Evolutionary conservation across 2,113 vertebrate genomes (phyloP).

Genomic region (Engraulis encrasicolus): DNA sequence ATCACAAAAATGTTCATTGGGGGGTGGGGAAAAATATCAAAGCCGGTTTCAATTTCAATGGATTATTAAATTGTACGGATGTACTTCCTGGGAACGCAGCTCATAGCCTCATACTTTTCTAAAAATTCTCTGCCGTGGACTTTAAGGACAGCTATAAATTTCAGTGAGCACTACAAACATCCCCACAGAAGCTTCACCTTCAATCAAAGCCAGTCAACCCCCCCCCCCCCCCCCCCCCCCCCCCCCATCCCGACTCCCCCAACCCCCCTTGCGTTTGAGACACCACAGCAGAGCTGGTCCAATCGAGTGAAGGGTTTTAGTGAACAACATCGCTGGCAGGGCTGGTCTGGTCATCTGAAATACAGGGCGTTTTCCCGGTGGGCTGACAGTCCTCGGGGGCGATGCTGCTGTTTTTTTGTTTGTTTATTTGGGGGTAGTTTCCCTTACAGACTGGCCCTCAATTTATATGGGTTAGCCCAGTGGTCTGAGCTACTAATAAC

Average conservation of each 20-base stretch:
- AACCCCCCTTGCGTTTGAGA: background rate
- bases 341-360: too few species aligned
- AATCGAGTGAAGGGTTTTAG: background rate
- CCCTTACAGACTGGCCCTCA: too few species aligned
- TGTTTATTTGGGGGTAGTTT: too few species aligned
- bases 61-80: background rate
- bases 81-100: background rate
- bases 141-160: constrained; percentile 2
- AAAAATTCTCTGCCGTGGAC: background rate
- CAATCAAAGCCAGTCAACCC: background rate
- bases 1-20: background rate
- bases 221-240: too few species aligned
- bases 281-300: constrained; percentile 18
- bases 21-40: background rate
- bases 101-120: background rate
- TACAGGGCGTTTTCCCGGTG: too few species aligned
- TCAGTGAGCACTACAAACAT: constrained; percentile 1
- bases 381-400: too few species aligned
- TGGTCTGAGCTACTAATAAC: too few species aligned
- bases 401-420: too few species aligned
- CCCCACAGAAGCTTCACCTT: background rate
- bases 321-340: too few species aligned
- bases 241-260: too few species aligned
- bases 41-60: background rate
- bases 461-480: too few species aligned